phyloP scores from a whole-genome alignment of 2,888 invertebrate species.

The Meandrusa payeni region DNA sequence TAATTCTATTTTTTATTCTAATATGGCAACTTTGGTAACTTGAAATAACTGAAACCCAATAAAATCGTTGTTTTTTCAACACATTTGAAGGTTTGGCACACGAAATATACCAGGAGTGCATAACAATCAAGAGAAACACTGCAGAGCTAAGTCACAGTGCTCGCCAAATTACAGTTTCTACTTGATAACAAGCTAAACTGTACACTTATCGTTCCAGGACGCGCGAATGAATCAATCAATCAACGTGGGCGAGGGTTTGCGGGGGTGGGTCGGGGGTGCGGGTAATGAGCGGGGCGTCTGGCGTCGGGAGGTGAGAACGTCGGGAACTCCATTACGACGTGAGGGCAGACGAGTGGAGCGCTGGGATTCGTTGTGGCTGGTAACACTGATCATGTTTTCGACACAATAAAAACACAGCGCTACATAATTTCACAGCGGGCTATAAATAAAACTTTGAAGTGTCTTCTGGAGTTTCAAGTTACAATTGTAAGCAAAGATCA shows the following conservation, averaged over 20 bases:
- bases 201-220: constrained; percentile 55
- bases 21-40: too few relatives aligned
- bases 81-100: too few relatives aligned
- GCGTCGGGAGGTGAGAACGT: constrained; percentile 19
- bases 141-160: constrained; percentile 6
- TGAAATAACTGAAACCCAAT: too few relatives aligned
- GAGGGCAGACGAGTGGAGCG: constrained; percentile 23
- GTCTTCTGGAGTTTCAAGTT: too few relatives aligned
- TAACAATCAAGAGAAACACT: constrained; percentile 4
- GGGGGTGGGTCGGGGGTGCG: constrained; percentile 37
- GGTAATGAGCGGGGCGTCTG: constrained; percentile 47
- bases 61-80: too few relatives aligned
- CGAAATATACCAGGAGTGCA: constrained; percentile 10
- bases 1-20: too few relatives aligned
- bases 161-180: constrained; percentile 29
- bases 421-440: too few relatives aligned
- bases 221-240: constrained; percentile 57
- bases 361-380: constrained; percentile 21
- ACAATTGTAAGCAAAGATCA: too few relatives aligned
- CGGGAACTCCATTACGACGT: constrained; percentile 29
- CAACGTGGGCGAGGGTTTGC: constrained; percentile 39
- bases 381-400: too few relatives aligned
- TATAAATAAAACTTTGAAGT: too few relatives aligned
- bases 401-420: too few relatives aligned
- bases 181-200: constrained; percentile 59